Evolutionary conservation across 2,888 invertebrate genomes (phyloP).

Genomic region (Coremacera marginata): DNA sequence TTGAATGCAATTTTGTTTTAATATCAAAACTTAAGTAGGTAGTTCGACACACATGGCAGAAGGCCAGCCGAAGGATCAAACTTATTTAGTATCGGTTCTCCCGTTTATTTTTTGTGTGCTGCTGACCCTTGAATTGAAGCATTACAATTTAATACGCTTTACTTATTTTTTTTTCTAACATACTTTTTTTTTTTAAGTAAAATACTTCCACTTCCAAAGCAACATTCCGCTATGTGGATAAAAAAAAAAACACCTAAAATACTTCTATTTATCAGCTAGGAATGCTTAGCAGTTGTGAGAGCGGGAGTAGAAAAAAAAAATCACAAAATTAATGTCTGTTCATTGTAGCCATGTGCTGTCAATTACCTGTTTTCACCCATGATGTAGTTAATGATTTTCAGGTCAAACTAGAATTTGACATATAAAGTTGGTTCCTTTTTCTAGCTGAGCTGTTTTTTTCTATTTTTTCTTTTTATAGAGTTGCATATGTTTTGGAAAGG

Average conservation of each 20-base stretch:
- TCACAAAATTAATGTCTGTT: conserved; percentile 14
- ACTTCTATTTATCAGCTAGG: not conserved
- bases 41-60: not conserved
- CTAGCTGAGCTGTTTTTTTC: not conserved
- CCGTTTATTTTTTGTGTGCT: too few species aligned
- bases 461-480: not conserved
- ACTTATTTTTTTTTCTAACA: too few species aligned
- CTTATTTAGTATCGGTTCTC: not conserved
- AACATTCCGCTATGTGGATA: not conserved
- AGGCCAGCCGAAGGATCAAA: not conserved
- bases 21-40: too few species aligned
- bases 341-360: conserved; percentile 21
- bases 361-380: conserved; percentile 12
- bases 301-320: not conserved
- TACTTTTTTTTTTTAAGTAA: too few species aligned
- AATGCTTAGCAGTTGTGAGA: not conserved
- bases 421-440: not conserved
- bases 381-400: not conserved
- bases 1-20: not conserved
- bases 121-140: too few species aligned
- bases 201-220: too few species aligned
- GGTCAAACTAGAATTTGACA: not conserved
- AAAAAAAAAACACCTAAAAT: not conserved
- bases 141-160: too few species aligned
- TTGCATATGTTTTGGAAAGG: not conserved